Percentiles rank a stretch among this genome's conserved stretches.
phyloP scores from a whole-genome alignment of 2,888 invertebrate genomes.

The Epirrhoe alternata region DNA sequence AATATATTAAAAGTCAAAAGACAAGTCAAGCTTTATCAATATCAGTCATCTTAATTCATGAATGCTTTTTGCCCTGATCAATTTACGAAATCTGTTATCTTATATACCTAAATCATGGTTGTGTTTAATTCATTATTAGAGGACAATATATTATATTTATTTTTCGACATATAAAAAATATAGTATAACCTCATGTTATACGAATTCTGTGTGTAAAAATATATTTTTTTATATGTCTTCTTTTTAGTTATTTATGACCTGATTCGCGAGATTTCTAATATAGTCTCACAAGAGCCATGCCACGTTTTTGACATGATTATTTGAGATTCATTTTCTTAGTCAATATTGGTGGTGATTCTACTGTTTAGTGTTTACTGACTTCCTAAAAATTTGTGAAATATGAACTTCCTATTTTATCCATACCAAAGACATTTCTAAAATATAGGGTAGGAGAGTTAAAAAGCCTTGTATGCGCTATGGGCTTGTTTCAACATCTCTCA shows the following conservation, averaged over 20 bases:
- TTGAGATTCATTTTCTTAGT: no score
- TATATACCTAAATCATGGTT: not conserved
- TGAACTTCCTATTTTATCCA: no score
- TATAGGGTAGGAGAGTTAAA: no score
- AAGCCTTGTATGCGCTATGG: no score
- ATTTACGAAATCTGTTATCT: not conserved
- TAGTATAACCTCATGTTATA: not conserved
- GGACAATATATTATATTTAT: not conserved
- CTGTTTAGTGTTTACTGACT: no score
- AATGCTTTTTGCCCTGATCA: not conserved
- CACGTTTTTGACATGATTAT: no score
- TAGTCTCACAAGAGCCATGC: no score
- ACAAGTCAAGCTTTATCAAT: conserved; percentile 7
- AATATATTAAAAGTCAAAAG: conserved; percentile 1
- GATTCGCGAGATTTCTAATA: not conserved
- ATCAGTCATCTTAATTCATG: not conserved
- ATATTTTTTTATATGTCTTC: not conserved
- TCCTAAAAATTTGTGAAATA: no score
- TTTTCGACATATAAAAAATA: not conserved
- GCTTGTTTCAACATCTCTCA: no score
- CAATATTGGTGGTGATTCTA: no score
- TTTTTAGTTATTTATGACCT: not conserved
- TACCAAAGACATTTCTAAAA: no score
- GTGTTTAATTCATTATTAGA: not conserved
- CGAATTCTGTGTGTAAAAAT: not conserved